Percentiles rank a stretch among this genome's conserved stretches.
These are phyloP conservation scores for Pinna nobilis DNA, from an alignment of 1,140 invertebrate species.

Conservation along the genomic window DNA sequence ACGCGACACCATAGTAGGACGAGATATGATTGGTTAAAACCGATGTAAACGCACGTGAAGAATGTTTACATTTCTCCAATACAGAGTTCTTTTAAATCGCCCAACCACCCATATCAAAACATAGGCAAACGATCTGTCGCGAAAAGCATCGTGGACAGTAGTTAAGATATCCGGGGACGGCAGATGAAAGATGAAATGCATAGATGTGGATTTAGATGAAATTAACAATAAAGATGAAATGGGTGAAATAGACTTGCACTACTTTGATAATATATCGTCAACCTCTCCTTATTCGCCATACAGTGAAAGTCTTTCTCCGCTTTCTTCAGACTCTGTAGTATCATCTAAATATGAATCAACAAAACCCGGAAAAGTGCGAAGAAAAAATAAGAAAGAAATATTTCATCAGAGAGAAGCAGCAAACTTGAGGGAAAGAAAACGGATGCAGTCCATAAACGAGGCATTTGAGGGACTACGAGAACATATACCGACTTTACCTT, in stretches of 20 bases:
- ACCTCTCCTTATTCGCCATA: neutral
- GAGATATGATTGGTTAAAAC: no score
- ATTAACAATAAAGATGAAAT: no score
- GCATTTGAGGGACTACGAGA: conserved; percentile 71
- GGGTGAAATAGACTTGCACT: neutral
- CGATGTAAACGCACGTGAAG: no score
- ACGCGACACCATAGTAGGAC: no score
- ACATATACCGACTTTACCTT: conserved; percentile 63
- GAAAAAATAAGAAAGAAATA: neutral
- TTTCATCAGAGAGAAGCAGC: conserved; percentile 70
- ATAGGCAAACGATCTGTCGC: no score
- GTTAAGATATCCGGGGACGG: no score
- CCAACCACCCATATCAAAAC: no score
- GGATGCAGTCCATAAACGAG: conserved; percentile 75
- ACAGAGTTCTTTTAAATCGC: no score
- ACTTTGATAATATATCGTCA: neutral
- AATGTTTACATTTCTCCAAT: no score
- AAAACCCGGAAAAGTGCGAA: neutral
- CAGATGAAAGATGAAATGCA: no score
- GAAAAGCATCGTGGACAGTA: no score
- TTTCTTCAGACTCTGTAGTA: neutral
- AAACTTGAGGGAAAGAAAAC: conserved; percentile 69
- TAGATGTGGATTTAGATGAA: no score
- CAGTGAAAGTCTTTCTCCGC: neutral
- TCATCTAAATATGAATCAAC: neutral